Base-by-base conservation (phyloP, 2,888 invertebrate species). In the Cylindroiulus punctatus region DNA sequence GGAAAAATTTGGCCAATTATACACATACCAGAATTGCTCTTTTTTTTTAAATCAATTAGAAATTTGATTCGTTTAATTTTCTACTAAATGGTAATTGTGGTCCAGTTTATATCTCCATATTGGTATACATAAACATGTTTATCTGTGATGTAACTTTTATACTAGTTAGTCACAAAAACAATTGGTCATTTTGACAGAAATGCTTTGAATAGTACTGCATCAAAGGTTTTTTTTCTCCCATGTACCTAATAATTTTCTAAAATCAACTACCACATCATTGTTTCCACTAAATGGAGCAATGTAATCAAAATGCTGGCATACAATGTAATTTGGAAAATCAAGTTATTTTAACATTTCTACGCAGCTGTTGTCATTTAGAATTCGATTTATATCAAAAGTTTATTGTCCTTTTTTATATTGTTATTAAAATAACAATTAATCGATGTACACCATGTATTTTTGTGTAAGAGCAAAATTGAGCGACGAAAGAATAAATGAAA, bases 61-160 rank as follows among this genome's bases (percentile, higher is more conserved):
- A 57, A 22, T 57, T 17, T 52, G 52, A 52, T 52, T 52, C 52
- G 19, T 52, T 52, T 57, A 22, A 57, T 57, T 57, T 57, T n/a
- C 22, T 57, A 57, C 8, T 57, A 7, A 57, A 57, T 57, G 22
- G 57, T 57, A 22, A 22, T 57, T 57, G 57, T 57, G 57, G 57
- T 57, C 57, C 57, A 57, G 57, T 57, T 57, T 57, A 57, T 57
- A 57, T 22, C n/a, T n/a, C 22, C 57, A 57, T 57, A 22, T 22
- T 57, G 57, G 22, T 57, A 57, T 57, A 57, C 57, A 57, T 57
- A 57, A 22, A 57, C 57, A 57, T 57, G 57, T 57, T n/a, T 57
- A 57, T 57, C 57, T 57, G 57, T 57, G 57, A 57, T 57, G 57
- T 57, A 57, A 57, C 19, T 57, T 57, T 57, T 57, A 57, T 57